Base-by-base conservation (phyloP, 2,113 vertebrate genomes). In the Enhydra lutris region DNA sequence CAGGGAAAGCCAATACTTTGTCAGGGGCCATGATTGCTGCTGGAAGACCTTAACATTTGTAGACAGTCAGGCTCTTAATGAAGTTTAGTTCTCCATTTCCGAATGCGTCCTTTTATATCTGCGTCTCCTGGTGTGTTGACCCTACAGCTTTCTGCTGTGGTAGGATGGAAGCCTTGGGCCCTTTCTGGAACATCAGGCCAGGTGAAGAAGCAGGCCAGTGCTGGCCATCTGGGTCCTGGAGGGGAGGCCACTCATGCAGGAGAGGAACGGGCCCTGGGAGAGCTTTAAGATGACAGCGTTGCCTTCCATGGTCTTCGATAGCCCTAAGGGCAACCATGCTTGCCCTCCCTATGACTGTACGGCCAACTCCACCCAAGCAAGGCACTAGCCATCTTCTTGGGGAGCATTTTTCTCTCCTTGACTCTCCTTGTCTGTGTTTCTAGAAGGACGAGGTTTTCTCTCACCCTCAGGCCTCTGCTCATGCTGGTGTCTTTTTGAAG, bases 311-410 rank as follows among this genome's bases (percentile, higher is more conserved):
- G 4, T 39, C 81, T 83, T 17, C 31, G 24, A 1, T 36, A 24
- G 42, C 55, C 23, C 13, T 1, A 7, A 24, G 52, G 52, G 36
- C 65, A 3, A 50, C 45, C 34, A 34, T 50, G 73, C 36, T 36
- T 11, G 26, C 67, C 29, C 50, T 17, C 67, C 29, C 59, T 14
- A 2, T 31, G 50, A 50, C 39, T 15, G 31, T 0, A 3, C 17
- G 39, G 39, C 50, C 42, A 36, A 26, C n/a, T 83, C 52, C 63
- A 1, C 74, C 1, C 0, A 3, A 9, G 17, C 74, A 50, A 1
- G 18, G n/a, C 2, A 1, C 24, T 50, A 31, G 59, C 69, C 67
- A 1, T 15, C 50, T 57, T 69, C 39, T 34, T 0, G 1, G 31
- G 17, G 21, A 26, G 12, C 11, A 1, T 2, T 1, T 15, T 23